Conservation (phyloP, 2,797 vertebrate genomes). For the Pseudochromis fuscus region DNA sequence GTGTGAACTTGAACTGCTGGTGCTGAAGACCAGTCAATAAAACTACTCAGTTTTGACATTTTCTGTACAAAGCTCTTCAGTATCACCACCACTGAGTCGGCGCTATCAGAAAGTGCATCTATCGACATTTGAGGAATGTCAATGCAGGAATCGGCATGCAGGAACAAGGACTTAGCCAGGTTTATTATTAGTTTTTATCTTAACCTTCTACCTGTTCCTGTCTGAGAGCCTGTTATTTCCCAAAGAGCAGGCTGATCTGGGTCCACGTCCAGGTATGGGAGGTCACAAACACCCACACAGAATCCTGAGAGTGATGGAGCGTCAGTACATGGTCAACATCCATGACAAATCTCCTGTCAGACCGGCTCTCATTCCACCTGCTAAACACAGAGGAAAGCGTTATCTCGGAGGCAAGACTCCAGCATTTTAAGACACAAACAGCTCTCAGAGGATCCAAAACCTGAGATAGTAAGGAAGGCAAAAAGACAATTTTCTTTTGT, state of each 20-base stretch:
- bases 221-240: constrained; percentile 49
- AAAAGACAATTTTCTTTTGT: too few species aligned
- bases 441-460: neutral
- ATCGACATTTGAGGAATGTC: constrained; percentile 55
- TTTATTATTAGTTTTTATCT: constrained; percentile 58
- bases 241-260: constrained; percentile 44
- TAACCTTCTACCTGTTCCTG: constrained; percentile 49
- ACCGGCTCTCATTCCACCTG: constrained; percentile 63
- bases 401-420: constrained; percentile 12
- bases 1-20: constrained; percentile 42
- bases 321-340: constrained; percentile 64
- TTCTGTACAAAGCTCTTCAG: constrained; percentile 49
- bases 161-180: constrained; percentile 20
- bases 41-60: constrained; percentile 63
- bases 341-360: constrained; percentile 76
- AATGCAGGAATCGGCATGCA: constrained; percentile 43
- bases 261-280: constrained; percentile 24
- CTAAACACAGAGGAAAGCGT: constrained; percentile 51
- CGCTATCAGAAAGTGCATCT: constrained; percentile 58
- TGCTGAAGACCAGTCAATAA: constrained; percentile 57
- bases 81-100: constrained; percentile 45
- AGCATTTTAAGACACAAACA: constrained; percentile 14
- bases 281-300: constrained; percentile 56
- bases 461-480: constrained; percentile 1
- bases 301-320: constrained; percentile 63